Conservation (phyloP, 30 jellyfish, hydroid and myxozoan species). For the Hydra vulgaris region DNA sequence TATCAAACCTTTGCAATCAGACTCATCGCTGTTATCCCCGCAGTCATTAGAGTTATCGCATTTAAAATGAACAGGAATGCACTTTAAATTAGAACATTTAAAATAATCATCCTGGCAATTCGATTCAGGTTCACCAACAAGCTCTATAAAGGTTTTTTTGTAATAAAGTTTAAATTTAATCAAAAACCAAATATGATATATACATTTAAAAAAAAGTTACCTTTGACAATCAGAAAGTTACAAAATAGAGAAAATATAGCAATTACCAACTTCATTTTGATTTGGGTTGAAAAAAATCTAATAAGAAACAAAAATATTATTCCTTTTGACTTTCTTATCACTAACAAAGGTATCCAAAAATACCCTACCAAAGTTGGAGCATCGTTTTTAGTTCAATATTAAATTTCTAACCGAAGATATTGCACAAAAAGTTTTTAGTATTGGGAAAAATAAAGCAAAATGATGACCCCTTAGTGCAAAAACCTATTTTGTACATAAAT, state of each 20-base stretch:
- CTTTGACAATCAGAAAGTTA: background rate
- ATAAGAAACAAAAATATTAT: background rate
- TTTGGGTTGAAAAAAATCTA: background rate
- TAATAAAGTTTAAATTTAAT: no score
- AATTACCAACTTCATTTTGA: background rate
- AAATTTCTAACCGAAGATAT: no score
- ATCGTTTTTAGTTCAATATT: background rate
- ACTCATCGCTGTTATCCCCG: slow-evolving; percentile 16
- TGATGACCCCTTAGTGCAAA: no score
- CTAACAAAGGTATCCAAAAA: background rate
- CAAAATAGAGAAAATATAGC: background rate
- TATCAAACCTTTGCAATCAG: background rate
- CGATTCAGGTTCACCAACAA: background rate
- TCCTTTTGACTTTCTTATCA: no score
- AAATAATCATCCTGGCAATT: slow-evolving; percentile 4
- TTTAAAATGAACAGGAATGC: slow-evolving; percentile 18
- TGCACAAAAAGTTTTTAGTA: no score
- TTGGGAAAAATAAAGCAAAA: no score
- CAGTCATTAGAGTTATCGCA: slow-evolving; percentile 18
- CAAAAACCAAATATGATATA: background rate
- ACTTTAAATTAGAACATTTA: slow-evolving; percentile 6
- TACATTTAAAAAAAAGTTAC: background rate
- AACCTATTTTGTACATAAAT: no score
- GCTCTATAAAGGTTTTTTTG: background rate
- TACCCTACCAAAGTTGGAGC: background rate